phyloP scores from a whole-genome alignment of 1,140 invertebrate species.

The Pectinophora gossypiella region DNA sequence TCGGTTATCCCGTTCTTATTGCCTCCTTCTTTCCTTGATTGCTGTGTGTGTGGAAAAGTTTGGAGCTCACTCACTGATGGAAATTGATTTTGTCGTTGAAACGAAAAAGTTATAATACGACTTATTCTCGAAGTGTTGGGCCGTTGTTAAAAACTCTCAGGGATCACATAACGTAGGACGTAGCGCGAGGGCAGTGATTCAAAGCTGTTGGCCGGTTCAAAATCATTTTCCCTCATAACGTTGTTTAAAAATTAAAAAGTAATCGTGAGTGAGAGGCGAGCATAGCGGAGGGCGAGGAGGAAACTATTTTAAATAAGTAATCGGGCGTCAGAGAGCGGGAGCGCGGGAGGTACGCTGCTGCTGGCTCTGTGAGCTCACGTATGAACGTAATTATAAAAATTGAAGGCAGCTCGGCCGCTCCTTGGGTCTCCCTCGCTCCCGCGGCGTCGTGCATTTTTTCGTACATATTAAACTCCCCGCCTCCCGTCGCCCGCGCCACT shows the following conservation, averaged over 20 bases:
- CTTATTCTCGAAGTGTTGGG: slow-evolving; percentile 19
- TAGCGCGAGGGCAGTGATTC: background rate
- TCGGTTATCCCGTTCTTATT: slow-evolving; percentile 70
- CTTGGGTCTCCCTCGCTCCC: slow-evolving; percentile 62
- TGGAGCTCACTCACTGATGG: slow-evolving; percentile 45
- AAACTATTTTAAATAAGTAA: slow-evolving; percentile 43
- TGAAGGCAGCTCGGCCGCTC: slow-evolving; percentile 62
- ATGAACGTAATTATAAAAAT: slow-evolving; percentile 76
- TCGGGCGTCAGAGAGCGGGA: slow-evolving; percentile 9
- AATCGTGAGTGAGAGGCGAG: slow-evolving; percentile 19
- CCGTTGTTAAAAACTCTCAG: slow-evolving; percentile 2
- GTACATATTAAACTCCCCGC: slow-evolving; percentile 72
- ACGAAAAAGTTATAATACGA: slow-evolving; percentile 51
- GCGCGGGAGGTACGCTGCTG: slow-evolving; percentile 5
- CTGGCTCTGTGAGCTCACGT: slow-evolving; percentile 43
- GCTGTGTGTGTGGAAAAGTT: slow-evolving; percentile 62
- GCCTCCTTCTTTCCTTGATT: slow-evolving; percentile 67
- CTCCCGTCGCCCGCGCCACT: slow-evolving; percentile 33
- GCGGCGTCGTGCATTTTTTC: slow-evolving; percentile 73
- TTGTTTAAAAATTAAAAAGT: slow-evolving; percentile 30
- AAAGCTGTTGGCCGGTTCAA: background rate
- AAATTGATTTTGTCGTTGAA: slow-evolving; percentile 55
- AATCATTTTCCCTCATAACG: slow-evolving; percentile 4
- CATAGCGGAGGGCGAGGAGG: slow-evolving; percentile 11
- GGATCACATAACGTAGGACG: background rate